phyloP scores from a whole-genome alignment of 1,140 invertebrate genomes.

The Muscidifurax raptorellus region DNA sequence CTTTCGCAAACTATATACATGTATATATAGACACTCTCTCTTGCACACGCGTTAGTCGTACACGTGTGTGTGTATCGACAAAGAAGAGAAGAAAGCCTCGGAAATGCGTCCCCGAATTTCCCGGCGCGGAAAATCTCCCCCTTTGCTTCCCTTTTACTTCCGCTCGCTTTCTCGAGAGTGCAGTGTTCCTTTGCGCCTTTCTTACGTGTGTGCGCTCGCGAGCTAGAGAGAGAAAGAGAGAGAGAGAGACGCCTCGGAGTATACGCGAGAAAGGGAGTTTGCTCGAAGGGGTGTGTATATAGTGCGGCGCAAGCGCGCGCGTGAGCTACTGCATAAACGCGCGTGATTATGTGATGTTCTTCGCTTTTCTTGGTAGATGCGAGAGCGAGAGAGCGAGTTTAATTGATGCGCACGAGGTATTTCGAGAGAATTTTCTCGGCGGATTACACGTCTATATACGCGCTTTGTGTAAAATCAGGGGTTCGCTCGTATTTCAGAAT shows the following conservation, averaged over 20 bases:
- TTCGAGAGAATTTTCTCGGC: neutral
- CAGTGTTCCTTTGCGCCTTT: neutral
- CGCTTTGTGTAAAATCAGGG: too few relatives aligned
- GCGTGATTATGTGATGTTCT: neutral
- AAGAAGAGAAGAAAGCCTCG: constrained; percentile 11
- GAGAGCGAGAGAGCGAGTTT: too few relatives aligned
- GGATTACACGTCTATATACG: too few relatives aligned
- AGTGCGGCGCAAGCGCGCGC: too few relatives aligned
- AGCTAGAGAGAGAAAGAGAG: neutral
- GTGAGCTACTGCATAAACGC: neutral
- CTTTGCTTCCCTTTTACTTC: neutral
- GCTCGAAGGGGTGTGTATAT: too few relatives aligned
- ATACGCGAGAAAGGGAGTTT: too few relatives aligned
- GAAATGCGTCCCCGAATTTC: constrained; percentile 46
- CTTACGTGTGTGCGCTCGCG: neutral
- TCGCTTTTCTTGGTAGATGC: neutral
- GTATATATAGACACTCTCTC: neutral
- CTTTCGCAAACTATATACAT: neutral
- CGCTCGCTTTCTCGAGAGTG: neutral
- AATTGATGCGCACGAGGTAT: too few relatives aligned
- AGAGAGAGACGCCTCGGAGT: too few relatives aligned
- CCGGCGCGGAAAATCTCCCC: constrained; percentile 46
- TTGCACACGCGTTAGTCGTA: neutral
- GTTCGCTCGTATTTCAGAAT: too few relatives aligned
- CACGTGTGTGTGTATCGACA: constrained; percentile 4